These are phyloP conservation scores for Clupea harengus DNA, from an alignment of 2,113 vertebrate genomes.

Conservation along the genomic window DNA sequence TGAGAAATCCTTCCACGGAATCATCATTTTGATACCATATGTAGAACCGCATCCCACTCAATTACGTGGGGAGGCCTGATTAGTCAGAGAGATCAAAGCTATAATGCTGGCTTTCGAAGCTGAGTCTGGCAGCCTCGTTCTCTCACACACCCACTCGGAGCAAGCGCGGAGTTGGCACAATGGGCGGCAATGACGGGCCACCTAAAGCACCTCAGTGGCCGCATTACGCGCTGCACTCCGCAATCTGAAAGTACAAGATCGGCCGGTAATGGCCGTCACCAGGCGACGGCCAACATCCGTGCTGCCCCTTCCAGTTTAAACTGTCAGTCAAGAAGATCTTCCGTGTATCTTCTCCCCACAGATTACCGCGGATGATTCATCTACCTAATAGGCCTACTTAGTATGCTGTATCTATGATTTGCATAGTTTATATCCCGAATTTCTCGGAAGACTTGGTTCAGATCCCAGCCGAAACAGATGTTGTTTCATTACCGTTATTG, in stretches of 20 bases:
- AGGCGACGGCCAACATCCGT: neutral
- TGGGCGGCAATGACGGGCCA: neutral
- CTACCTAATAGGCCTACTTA: neutral
- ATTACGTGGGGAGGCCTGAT: neutral
- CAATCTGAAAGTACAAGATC: neutral
- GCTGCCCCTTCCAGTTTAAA: neutral
- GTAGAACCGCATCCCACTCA: slow-evolving; percentile 11
- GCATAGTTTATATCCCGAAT: neutral
- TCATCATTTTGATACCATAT: slow-evolving; percentile 28
- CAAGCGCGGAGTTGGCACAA: neutral
- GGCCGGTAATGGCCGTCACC: neutral
- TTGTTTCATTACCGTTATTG: neutral
- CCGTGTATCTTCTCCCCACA: neutral
- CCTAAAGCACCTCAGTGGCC: neutral
- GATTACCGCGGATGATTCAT: slow-evolving; percentile 11
- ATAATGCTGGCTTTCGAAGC: neutral
- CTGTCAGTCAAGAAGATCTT: neutral
- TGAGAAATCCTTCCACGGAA: slow-evolving; percentile 1
- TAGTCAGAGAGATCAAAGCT: slow-evolving; percentile 18
- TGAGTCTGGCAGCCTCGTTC: neutral
- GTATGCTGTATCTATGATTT: neutral
- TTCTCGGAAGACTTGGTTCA: neutral
- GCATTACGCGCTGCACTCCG: neutral
- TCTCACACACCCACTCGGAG: slow-evolving; percentile 7
- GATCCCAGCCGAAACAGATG: neutral